These are phyloP conservation scores for Zosterops hypoxanthus DNA, from an alignment of 2,113 vertebrate genomes.

Conservation along the genomic window DNA sequence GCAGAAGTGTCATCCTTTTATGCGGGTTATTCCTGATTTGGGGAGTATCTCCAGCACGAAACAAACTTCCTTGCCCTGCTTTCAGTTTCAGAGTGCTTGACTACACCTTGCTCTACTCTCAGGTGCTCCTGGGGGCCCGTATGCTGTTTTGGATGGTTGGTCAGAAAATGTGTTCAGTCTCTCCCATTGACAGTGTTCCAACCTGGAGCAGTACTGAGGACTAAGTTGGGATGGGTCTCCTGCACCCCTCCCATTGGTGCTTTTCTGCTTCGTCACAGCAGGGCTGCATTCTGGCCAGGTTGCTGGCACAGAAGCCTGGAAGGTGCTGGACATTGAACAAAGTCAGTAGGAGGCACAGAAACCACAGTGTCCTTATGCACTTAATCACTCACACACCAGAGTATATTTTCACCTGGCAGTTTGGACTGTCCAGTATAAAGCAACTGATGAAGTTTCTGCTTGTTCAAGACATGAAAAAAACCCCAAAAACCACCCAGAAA, in stretches of 20 bases:
- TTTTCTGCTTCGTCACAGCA: background rate
- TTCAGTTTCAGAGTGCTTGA: background rate
- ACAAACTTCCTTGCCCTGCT: background rate
- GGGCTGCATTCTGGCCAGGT: background rate
- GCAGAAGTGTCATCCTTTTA: background rate
- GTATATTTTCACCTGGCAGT: background rate
- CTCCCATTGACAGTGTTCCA: background rate
- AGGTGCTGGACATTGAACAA: background rate
- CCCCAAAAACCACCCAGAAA: too few relatives aligned
- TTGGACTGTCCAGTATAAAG: background rate
- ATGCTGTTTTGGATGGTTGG: background rate
- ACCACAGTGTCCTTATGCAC: background rate
- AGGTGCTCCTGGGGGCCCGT: background rate
- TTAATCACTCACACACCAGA: background rate
- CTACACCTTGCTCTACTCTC: background rate
- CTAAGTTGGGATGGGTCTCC: background rate
- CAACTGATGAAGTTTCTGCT: background rate
- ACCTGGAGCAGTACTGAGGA: background rate
- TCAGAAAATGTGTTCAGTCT: background rate
- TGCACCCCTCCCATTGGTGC: background rate
- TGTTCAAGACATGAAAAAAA: background rate
- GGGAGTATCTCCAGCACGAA: background rate
- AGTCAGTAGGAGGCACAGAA: background rate
- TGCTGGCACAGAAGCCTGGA: background rate
- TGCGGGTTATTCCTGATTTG: background rate